phyloP scores from a whole-genome alignment of 2,888 invertebrate genomes.

The Caenorhabditis angaria region DNA sequence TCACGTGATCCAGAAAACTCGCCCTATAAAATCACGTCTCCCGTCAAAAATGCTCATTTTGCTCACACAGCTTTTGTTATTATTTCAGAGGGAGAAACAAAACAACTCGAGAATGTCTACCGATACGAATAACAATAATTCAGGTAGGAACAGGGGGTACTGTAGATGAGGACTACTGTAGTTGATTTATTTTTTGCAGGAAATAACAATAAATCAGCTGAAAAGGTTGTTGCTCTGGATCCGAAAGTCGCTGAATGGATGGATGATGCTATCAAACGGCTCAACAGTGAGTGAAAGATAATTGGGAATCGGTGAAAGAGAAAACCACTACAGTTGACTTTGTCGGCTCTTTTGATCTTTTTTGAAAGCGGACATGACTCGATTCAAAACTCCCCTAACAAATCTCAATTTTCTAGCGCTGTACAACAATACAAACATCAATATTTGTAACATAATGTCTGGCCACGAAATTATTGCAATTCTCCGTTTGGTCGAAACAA shows the following conservation, averaged over 20 bases:
- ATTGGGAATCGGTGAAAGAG: no score
- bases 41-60: no score
- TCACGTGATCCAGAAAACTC: no score
- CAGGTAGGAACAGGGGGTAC: neutral
- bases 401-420: no score
- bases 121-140: neutral
- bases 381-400: no score
- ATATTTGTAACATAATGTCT: slow-evolving; percentile 49
- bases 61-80: no score
- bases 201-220: neutral
- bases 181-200: neutral
- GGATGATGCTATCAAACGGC: slow-evolving; percentile 55
- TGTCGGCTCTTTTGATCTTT: no score
- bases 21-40: no score
- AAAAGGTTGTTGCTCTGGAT: slow-evolving; percentile 4
- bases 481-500: slow-evolving; percentile 35
- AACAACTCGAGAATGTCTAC: neutral
- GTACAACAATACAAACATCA: slow-evolving; percentile 44
- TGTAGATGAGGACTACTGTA: neutral
- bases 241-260: slow-evolving; percentile 47
- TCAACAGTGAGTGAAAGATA: slow-evolving; percentile 49
- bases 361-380: no score
- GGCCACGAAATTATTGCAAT: slow-evolving; percentile 55
- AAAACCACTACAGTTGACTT: no score
- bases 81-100: neutral